Percentiles rank a stretch among this genome's conserved stretches.
These are phyloP conservation scores for Timema cristinae DNA, from an alignment of 2,888 invertebrate genomes.

Conservation along the genomic window DNA sequence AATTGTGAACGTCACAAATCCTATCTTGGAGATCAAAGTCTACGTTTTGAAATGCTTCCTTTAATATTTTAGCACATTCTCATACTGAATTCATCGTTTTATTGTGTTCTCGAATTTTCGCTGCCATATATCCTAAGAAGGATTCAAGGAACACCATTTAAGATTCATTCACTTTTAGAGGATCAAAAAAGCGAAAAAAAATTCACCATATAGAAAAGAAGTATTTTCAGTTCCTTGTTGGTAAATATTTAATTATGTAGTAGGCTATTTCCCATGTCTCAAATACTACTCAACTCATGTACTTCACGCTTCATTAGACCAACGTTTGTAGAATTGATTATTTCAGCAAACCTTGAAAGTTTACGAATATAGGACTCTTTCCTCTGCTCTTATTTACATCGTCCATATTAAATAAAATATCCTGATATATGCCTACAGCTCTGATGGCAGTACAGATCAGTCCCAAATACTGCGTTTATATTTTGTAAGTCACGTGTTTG, in stretches of 20 bases:
- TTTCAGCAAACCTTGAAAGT: too few species aligned
- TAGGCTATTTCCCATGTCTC: background rate
- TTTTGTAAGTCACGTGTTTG: background rate
- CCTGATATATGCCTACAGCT: slow-evolving; percentile 8
- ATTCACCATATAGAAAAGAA: background rate
- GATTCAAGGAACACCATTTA: background rate
- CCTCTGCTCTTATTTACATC: too few species aligned
- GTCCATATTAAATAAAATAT: slow-evolving; percentile 2
- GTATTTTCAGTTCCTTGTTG: slow-evolving; percentile 4
- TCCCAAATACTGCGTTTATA: background rate
- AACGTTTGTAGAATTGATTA: too few species aligned
- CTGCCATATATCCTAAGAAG: background rate
- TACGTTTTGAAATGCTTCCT: background rate
- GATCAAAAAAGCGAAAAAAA: background rate
- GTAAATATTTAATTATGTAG: background rate
- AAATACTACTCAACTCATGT: too few species aligned
- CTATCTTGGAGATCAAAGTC: background rate
- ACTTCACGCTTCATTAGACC: too few species aligned
- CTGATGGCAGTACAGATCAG: background rate
- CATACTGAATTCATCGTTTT: background rate
- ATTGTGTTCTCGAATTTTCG: background rate
- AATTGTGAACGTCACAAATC: background rate
- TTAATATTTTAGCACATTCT: background rate
- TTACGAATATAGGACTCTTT: too few species aligned
- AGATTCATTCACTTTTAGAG: background rate